Percentiles rank a stretch among this genome's conserved stretches.
phyloP scores from a whole-genome alignment of 2,797 vertebrate genomes.

The Coilia nasus region DNA sequence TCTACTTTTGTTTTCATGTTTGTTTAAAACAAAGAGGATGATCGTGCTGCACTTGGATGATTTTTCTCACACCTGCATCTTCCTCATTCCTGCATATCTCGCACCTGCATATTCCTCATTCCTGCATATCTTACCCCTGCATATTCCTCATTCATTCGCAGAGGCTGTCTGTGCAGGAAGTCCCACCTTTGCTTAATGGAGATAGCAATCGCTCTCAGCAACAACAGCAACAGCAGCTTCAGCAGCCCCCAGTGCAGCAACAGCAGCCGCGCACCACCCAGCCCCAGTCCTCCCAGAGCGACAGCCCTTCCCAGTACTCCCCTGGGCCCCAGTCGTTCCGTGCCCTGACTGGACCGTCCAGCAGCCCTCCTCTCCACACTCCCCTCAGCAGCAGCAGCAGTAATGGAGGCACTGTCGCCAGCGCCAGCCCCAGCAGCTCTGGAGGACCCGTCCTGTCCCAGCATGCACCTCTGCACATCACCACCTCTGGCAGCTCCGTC shows the following conservation, averaged over 20 bases:
- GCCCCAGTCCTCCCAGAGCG: constrained; percentile 65
- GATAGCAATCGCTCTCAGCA: constrained; percentile 73
- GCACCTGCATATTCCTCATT: too few species aligned
- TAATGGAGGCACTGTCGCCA: constrained; percentile 50
- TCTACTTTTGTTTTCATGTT: not conserved
- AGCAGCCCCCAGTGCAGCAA: too few species aligned
- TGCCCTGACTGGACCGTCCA: constrained; percentile 57
- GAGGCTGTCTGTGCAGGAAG: constrained; percentile 83
- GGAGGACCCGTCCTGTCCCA: constrained; percentile 53
- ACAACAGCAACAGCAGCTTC: constrained; percentile 57
- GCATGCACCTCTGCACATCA: constrained; percentile 58
- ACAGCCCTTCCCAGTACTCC: constrained; percentile 62
- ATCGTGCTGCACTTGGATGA: not conserved
- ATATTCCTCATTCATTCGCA: constrained; percentile 49
- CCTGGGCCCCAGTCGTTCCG: constrained; percentile 59
- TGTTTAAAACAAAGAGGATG: not conserved
- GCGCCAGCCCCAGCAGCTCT: constrained; percentile 57
- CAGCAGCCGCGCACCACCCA: not conserved
- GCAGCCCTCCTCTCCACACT: constrained; percentile 61
- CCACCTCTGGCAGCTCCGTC: constrained; percentile 66
- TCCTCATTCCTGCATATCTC: constrained; percentile 26
- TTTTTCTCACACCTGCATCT: not conserved
- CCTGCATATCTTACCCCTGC: not conserved
- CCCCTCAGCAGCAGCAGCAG: constrained; percentile 51
- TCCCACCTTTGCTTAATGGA: constrained; percentile 80